A percentile compares a stretch with the other conserved stretches of the same genome.
phyloP scores from a whole-genome alignment of 2,888 invertebrate species.

The Dasypogon diadema region DNA sequence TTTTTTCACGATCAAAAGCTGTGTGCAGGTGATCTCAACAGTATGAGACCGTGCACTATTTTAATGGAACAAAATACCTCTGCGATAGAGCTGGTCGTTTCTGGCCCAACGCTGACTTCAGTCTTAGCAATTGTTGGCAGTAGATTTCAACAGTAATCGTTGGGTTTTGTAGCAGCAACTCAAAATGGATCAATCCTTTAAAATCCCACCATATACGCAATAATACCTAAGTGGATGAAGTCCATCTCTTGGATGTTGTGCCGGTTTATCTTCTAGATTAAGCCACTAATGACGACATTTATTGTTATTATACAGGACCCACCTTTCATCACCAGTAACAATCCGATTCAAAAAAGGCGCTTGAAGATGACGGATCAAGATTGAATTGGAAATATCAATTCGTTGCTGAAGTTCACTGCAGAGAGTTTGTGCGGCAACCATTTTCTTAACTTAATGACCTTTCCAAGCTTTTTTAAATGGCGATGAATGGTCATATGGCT shows the following conservation, averaged over 20 bases:
- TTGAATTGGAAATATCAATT: neutral
- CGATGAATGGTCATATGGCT: neutral
- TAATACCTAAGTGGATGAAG: conserved; percentile 6
- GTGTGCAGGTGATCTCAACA: too few species aligned
- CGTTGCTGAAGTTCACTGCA: neutral
- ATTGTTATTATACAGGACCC: conserved; percentile 12
- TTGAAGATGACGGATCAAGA: neutral
- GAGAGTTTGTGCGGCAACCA: neutral
- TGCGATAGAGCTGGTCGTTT: neutral
- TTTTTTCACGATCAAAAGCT: too few species aligned
- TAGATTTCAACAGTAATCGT: conserved; percentile 15
- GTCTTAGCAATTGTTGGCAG: conserved; percentile 18
- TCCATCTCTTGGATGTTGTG: conserved; percentile 1
- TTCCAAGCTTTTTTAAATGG: neutral
- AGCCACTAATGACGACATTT: conserved; percentile 9
- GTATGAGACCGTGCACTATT: too few species aligned
- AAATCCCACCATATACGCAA: conserved; percentile 9
- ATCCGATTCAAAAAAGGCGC: neutral
- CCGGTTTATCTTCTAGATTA: neutral
- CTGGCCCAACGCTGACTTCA: conserved; percentile 3
- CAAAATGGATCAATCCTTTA: conserved; percentile 15
- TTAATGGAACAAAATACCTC: too few species aligned
- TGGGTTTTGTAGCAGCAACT: neutral
- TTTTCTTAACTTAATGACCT: neutral
- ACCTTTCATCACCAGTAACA: neutral